Percentiles rank a stretch among this genome's conserved stretches.
These are phyloP conservation scores for Tetranychus cinnabarinus DNA, from an alignment of 1,140 invertebrate genomes.

Conservation along the genomic window DNA sequence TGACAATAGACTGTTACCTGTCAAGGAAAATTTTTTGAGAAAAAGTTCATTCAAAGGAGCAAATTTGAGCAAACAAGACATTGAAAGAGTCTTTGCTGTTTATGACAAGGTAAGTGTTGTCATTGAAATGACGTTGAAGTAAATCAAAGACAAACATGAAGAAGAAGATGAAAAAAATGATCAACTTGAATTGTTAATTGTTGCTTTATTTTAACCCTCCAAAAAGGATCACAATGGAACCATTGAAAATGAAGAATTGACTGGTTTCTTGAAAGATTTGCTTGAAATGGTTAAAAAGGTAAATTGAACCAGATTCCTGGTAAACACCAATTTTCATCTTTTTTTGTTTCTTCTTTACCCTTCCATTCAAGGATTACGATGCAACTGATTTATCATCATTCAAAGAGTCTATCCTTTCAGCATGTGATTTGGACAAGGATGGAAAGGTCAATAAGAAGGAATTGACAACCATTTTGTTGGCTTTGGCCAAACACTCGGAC, in stretches of 20 bases:
- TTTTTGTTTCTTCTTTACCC: background rate
- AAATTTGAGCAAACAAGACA: constrained; percentile 9
- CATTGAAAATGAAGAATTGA: constrained; percentile 25
- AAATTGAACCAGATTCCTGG: background rate
- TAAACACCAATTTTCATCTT: background rate
- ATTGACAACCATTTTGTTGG: constrained; percentile 21
- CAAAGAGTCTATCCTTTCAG: constrained; percentile 18
- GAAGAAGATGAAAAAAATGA: background rate
- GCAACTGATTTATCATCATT: constrained; percentile 18
- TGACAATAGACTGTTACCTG: constrained; percentile 21
- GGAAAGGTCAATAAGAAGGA: constrained; percentile 23
- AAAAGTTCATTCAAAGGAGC: constrained; percentile 20
- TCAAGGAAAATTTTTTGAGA: constrained; percentile 24
- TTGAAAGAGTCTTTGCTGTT: constrained; percentile 21
- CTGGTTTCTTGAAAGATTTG: constrained; percentile 24
- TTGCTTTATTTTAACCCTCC: background rate
- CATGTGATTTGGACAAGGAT: constrained; percentile 23
- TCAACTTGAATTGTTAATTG: background rate
- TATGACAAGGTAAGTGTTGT: constrained; percentile 21
- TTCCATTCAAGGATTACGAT: background rate
- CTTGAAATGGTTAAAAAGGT: constrained; percentile 21
- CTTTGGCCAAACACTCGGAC: background rate
- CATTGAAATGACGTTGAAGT: background rate
- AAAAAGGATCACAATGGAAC: constrained; percentile 22
- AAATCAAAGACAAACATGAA: background rate